Percentiles rank a stretch among this genome's conserved stretches.
Conservation (phyloP, 2,113 vertebrate species). For the Syrmaticus mikado region DNA sequence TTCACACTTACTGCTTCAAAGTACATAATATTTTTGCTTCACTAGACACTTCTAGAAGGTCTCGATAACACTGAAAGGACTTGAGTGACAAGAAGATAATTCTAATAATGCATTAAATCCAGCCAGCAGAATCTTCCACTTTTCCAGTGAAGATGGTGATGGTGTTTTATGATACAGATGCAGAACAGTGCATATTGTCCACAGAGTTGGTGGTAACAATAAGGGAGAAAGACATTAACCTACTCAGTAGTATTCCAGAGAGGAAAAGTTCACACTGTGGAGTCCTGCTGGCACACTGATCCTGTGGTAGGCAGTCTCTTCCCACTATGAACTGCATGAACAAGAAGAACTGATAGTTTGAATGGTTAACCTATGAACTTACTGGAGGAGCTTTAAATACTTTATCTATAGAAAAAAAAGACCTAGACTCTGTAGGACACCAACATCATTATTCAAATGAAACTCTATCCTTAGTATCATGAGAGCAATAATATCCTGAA, state of each 20-base stretch:
- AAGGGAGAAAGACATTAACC: background rate
- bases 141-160: background rate
- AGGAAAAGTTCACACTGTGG: background rate
- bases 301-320: background rate
- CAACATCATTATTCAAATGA: background rate
- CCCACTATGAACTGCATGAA: background rate
- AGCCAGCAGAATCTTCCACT: background rate
- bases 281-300: accelerated
- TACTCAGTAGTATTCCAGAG: background rate
- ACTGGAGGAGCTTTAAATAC: background rate
- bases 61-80: background rate
- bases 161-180: background rate
- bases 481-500: background rate
- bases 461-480: background rate
- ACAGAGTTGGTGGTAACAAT: background rate
- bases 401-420: background rate
- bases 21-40: background rate
- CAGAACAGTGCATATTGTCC: background rate
- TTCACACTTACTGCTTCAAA: background rate
- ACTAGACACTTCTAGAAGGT: background rate
- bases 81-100: background rate
- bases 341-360: background rate
- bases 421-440: background rate
- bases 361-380: background rate
- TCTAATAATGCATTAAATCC: background rate